phyloP scores from a whole-genome alignment of 2,888 invertebrate species.

The Cryptocephalus moraei region DNA sequence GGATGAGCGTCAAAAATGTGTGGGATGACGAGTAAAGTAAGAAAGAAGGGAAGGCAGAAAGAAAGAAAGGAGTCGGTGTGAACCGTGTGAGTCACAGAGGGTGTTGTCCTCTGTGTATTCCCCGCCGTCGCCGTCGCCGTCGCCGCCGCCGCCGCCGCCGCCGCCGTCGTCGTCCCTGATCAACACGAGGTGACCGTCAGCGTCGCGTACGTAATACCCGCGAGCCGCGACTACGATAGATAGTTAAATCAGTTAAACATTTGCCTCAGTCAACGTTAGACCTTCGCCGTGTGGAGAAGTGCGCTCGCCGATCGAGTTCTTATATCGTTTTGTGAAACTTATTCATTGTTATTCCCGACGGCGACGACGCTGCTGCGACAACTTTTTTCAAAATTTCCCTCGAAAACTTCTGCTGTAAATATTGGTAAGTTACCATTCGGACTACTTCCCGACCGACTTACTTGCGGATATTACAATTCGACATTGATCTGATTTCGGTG shows the following conservation, averaged over 20 bases:
- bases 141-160: slow-evolving; percentile 37
- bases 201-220: slow-evolving; percentile 15
- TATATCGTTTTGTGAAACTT: no score
- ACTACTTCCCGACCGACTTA: no score
- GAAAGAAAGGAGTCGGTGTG: slow-evolving; percentile 40
- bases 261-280: background rate
- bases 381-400: no score
- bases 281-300: no score
- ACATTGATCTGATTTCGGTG: no score
- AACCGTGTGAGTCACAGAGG: slow-evolving; percentile 42
- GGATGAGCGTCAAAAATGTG: no score
- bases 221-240: slow-evolving; percentile 5
- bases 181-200: slow-evolving; percentile 17
- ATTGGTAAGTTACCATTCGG: no score
- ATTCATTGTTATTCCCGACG: no score
- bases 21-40: slow-evolving; percentile 2
- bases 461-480: no score
- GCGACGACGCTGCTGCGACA: no score
- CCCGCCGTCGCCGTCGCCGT: slow-evolving; percentile 19
- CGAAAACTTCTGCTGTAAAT: no score
- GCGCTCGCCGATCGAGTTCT: no score
- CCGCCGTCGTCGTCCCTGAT: slow-evolving; percentile 24
- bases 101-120: slow-evolving; percentile 40
- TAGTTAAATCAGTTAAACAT: slow-evolving; percentile 11
- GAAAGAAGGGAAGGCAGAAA: slow-evolving; percentile 2